These are phyloP conservation scores for Aphodius sticticus DNA, from an alignment of 2,888 invertebrate genomes.

Conservation along the genomic window DNA sequence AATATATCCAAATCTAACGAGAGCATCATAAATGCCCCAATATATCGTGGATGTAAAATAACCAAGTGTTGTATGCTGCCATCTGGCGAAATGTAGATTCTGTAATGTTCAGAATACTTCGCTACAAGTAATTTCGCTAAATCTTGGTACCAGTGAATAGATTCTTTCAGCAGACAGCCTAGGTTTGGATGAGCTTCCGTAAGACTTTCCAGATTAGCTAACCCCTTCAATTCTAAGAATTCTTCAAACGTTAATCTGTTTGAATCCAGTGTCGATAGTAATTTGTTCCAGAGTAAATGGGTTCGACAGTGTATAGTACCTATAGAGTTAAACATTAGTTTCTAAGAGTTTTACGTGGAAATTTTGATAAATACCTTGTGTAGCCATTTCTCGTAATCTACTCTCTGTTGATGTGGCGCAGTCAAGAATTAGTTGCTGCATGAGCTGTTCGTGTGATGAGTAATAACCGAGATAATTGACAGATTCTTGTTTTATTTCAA, in stretches of 20 bases:
- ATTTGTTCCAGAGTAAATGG: slow-evolving; percentile 74
- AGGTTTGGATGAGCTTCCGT: slow-evolving; percentile 68
- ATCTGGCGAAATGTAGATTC: slow-evolving; percentile 67
- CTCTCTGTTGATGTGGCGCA: slow-evolving; percentile 65
- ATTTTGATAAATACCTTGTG: slow-evolving; percentile 65
- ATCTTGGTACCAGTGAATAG: slow-evolving; percentile 70
- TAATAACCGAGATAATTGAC: slow-evolving; percentile 76
- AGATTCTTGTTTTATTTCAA: slow-evolving; percentile 65
- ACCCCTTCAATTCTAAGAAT: slow-evolving; percentile 69
- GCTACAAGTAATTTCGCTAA: slow-evolving; percentile 61
- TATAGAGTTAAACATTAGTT: slow-evolving; percentile 40
- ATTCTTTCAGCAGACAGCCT: slow-evolving; percentile 67
- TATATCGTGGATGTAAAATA: slow-evolving; percentile 68
- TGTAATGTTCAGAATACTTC: slow-evolving; percentile 67
- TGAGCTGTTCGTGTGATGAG: slow-evolving; percentile 71
- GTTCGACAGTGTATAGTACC: slow-evolving; percentile 73
- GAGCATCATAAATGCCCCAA: slow-evolving; percentile 72
- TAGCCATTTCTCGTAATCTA: slow-evolving; percentile 68
- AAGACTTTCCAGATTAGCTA: slow-evolving; percentile 67
- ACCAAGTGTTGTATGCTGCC: slow-evolving; percentile 69
- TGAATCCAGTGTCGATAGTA: slow-evolving; percentile 63
- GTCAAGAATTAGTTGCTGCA: slow-evolving; percentile 68
- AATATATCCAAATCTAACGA: slow-evolving; percentile 67
- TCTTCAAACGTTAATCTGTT: slow-evolving; percentile 66
- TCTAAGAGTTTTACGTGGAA: too few species aligned